These are phyloP conservation scores for Macrosteles quadrilineatus DNA, from an alignment of 1,140 invertebrate genomes.

Conservation along the genomic window DNA sequence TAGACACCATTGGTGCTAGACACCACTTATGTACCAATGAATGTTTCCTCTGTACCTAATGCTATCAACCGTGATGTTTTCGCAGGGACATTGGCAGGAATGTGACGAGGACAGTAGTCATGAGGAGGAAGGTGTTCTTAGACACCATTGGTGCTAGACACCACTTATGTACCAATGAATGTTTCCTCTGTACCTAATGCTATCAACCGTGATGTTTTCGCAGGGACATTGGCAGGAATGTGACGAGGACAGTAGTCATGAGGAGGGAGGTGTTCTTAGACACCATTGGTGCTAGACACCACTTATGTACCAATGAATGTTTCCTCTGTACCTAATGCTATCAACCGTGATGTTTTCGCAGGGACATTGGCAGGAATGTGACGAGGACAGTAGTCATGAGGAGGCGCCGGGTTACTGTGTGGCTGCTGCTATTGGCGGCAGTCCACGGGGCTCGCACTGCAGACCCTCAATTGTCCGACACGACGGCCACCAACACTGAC, in stretches of 20 bases:
- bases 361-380: slow-evolving; percentile 17
- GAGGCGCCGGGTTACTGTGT: slow-evolving; percentile 11
- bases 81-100: slow-evolving; percentile 7
- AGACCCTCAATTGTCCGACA: neutral
- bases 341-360: too few species aligned
- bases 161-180: neutral
- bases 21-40: neutral
- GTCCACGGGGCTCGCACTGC: slow-evolving; percentile 18
- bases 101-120: slow-evolving; percentile 11
- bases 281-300: too few species aligned
- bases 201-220: too few species aligned
- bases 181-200: too few species aligned
- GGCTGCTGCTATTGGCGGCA: slow-evolving; percentile 10
- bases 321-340: too few species aligned
- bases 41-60: too few species aligned
- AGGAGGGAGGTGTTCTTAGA: neutral
- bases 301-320: too few species aligned
- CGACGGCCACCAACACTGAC: slow-evolving; percentile 10
- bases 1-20: too few species aligned
- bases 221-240: neutral
- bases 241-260: too few species aligned
- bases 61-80: too few species aligned
- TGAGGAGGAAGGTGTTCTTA: slow-evolving; percentile 10
- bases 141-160: too few species aligned
- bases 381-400: slow-evolving; percentile 3